These are phyloP conservation scores for Chionodraco myersi DNA, from an alignment of 2,113 vertebrate genomes.

Conservation along the genomic window DNA sequence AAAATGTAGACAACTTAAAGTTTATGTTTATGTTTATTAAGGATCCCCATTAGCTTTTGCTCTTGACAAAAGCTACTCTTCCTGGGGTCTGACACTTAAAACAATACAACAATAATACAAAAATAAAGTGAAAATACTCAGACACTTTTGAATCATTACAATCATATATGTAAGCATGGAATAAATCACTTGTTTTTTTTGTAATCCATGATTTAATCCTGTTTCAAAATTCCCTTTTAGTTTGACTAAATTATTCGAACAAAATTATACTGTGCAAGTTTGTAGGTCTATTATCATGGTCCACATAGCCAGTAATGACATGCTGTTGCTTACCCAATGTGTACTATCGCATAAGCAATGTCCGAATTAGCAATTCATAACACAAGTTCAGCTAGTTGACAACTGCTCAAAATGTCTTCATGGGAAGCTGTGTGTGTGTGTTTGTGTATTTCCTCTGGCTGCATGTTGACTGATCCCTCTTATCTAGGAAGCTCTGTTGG, in stretches of 20 bases:
- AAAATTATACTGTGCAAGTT: slow-evolving; percentile 1
- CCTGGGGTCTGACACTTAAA: too few species aligned
- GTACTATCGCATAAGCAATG: slow-evolving; percentile 25
- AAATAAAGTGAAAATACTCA: background rate
- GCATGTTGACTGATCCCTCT: slow-evolving; percentile 44
- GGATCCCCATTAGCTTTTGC: too few species aligned
- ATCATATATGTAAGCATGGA: background rate
- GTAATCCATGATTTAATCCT: background rate
- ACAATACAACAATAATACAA: too few species aligned
- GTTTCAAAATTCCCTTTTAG: background rate
- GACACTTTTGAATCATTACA: background rate
- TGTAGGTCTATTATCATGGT: slow-evolving; percentile 28
- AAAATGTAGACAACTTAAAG: background rate
- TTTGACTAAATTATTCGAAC: slow-evolving; percentile 26
- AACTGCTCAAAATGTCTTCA: slow-evolving; percentile 39
- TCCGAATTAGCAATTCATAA: slow-evolving; percentile 38
- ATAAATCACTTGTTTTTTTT: background rate
- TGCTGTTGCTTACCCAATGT: slow-evolving; percentile 25
- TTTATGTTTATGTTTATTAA: too few species aligned
- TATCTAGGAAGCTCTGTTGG: slow-evolving; percentile 39
- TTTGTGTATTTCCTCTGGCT: slow-evolving; percentile 3
- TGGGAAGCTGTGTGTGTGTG: slow-evolving; percentile 16
- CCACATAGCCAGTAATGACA: slow-evolving; percentile 26
- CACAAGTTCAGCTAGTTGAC: slow-evolving; percentile 40
- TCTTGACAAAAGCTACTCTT: too few species aligned